Evolutionary conservation across 2,888 invertebrate genomes (phyloP).

Genomic region (Sympetrum striolatum): DNA sequence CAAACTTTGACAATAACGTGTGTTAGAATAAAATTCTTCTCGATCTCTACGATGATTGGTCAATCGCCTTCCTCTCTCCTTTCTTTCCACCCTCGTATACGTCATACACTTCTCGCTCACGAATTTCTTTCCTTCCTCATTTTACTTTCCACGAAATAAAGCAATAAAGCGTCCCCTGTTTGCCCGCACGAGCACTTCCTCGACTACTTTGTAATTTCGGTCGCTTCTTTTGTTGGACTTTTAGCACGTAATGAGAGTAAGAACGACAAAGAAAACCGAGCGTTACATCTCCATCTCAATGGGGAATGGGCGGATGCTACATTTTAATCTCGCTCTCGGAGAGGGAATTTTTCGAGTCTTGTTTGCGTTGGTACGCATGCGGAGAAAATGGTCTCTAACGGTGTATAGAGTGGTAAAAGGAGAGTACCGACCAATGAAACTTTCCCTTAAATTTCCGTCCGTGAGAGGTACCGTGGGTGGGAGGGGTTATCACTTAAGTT

Average conservation of each 20-base stretch:
- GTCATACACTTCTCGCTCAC: no score
- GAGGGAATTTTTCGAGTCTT: not conserved
- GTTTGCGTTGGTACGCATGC: not conserved
- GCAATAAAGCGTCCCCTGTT: not conserved
- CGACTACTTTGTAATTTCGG: not conserved
- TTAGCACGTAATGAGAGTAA: not conserved
- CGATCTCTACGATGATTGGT: no score
- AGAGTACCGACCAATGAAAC: not conserved
- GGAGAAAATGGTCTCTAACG: not conserved
- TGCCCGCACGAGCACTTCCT: not conserved
- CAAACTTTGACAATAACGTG: no score
- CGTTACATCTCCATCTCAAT: not conserved
- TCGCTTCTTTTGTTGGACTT: not conserved
- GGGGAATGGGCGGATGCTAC: not conserved
- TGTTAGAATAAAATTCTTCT: no score
- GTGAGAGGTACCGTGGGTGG: no score
- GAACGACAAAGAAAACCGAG: not conserved
- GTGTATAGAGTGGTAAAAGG: not conserved
- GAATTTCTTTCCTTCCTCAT: no score
- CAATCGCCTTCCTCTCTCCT: no score
- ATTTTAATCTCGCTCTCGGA: not conserved
- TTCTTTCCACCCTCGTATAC: no score
- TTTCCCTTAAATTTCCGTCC: no score
- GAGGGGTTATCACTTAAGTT: no score
- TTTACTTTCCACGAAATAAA: no score